Percentiles rank a stretch among this genome's conserved stretches.
phyloP scores from a whole-genome alignment of 2,113 vertebrate species.

The Paratilapia polleni region DNA sequence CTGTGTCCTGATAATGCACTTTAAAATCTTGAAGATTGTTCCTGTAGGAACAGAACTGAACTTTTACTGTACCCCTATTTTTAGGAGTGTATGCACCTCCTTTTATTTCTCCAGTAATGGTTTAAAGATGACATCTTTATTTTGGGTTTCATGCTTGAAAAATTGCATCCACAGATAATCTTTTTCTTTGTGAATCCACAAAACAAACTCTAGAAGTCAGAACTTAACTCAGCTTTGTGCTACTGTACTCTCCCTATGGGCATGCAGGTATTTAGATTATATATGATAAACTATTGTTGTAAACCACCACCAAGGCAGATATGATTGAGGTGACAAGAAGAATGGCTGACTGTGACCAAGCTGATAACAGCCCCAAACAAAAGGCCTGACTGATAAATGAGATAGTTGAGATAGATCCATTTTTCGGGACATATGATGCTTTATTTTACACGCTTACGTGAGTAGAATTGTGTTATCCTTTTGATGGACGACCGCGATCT shows the following conservation, averaged over 20 bases:
- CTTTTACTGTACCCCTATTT: neutral
- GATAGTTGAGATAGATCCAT: constrained; percentile 26
- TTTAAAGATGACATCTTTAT: constrained; percentile 42
- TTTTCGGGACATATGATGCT: neutral
- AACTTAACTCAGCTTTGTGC: constrained; percentile 32
- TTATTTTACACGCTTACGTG: constrained; percentile 38
- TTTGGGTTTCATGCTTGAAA: constrained; percentile 19
- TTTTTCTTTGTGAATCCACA: constrained; percentile 21
- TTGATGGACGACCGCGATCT: constrained; percentile 53
- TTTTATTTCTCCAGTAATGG: neutral
- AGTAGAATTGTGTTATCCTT: constrained; percentile 49
- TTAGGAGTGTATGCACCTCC: neutral
- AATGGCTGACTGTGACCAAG: constrained; percentile 42
- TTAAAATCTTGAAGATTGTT: neutral
- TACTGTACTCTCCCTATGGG: constrained; percentile 31
- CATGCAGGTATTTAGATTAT: constrained; percentile 66
- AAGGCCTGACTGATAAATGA: constrained; percentile 16
- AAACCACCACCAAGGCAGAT: constrained; percentile 59
- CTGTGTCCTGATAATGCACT: neutral
- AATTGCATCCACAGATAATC: constrained; percentile 30
- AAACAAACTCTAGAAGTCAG: constrained; percentile 22
- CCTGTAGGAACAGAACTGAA: neutral
- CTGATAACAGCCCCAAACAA: constrained; percentile 39
- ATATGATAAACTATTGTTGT: constrained; percentile 33
- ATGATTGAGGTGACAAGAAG: constrained; percentile 47